Percentiles rank a stretch among this genome's conserved stretches.
These are phyloP conservation scores for Eulacestoma nigropectus DNA, from an alignment of 2,113 vertebrate species.

Conservation along the genomic window DNA sequence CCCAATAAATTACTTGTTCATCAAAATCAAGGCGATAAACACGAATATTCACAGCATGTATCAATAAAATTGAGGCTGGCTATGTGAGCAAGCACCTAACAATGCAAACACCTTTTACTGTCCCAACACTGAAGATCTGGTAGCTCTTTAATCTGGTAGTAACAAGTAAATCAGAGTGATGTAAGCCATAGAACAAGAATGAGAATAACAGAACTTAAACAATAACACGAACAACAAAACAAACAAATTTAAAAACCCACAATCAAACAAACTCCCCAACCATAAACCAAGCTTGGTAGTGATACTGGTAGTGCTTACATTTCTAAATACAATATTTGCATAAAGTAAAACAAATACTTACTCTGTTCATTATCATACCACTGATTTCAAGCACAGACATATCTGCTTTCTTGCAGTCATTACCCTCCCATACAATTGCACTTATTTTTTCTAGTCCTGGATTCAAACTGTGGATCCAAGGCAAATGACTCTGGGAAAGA, in stretches of 20 bases:
- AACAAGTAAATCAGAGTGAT: neutral
- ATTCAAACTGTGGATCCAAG: slow-evolving; percentile 93
- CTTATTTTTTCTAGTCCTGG: slow-evolving; percentile 95
- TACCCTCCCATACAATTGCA: slow-evolving; percentile 98
- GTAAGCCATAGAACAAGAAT: neutral
- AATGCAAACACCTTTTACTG: neutral
- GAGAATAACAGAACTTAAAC: neutral
- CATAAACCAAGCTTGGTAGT: neutral
- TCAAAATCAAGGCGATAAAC: neutral
- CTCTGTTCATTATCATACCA: slow-evolving; percentile 98
- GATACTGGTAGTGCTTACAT: neutral
- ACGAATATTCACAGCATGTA: neutral
- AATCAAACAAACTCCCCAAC: neutral
- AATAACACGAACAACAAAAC: accelerated
- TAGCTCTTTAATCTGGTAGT: neutral
- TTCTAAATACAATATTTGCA: neutral
- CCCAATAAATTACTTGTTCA: neutral
- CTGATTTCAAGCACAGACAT: slow-evolving; percentile 99
- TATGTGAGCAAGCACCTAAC: neutral
- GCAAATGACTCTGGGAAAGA: slow-evolving; percentile 84
- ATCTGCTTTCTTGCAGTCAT: slow-evolving; percentile 98
- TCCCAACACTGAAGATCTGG: neutral
- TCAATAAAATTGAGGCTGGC: neutral
- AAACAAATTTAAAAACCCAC: neutral
- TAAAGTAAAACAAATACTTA: slow-evolving; percentile 66